A percentile compares a stretch with the other conserved stretches of the same genome.
Conservation (phyloP, 2,797 vertebrate species). For the Basileuterus tristriatus region DNA sequence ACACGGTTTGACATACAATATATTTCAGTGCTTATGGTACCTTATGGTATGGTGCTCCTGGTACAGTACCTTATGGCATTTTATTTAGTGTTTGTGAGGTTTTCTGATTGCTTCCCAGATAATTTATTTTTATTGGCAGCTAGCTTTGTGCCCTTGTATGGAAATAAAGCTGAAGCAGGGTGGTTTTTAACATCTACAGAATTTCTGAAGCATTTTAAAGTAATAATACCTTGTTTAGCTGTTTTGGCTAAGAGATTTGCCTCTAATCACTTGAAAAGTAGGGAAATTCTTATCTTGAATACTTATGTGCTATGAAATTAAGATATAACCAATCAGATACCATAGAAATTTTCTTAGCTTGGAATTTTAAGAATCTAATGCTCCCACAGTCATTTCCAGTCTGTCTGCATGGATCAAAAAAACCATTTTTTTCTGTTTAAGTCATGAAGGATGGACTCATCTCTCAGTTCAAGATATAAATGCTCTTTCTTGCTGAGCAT, state of each 20-base stretch:
- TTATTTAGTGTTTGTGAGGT: conserved; percentile 45
- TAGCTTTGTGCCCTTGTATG: neutral
- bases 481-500: neutral
- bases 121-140: conserved; percentile 52
- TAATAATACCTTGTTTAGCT: neutral
- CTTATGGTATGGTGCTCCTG: conserved; percentile 53
- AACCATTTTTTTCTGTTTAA: neutral
- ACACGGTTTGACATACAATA: conserved; percentile 44
- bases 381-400: neutral
- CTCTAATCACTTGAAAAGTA: neutral
- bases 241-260: neutral
- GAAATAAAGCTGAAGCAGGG: neutral
- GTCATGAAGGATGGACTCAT: neutral
- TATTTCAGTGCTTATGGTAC: conserved; percentile 50
- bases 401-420: neutral
- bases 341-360: neutral
- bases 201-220: neutral
- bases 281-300: neutral
- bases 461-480: neutral
- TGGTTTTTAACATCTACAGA: neutral
- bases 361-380: neutral
- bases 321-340: neutral
- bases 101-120: conserved; percentile 47
- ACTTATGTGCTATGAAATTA: neutral
- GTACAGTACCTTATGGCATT: conserved; percentile 34